Evolutionary conservation across 2,888 invertebrate species (phyloP).

Genomic region (Geophilus truncorum): DNA sequence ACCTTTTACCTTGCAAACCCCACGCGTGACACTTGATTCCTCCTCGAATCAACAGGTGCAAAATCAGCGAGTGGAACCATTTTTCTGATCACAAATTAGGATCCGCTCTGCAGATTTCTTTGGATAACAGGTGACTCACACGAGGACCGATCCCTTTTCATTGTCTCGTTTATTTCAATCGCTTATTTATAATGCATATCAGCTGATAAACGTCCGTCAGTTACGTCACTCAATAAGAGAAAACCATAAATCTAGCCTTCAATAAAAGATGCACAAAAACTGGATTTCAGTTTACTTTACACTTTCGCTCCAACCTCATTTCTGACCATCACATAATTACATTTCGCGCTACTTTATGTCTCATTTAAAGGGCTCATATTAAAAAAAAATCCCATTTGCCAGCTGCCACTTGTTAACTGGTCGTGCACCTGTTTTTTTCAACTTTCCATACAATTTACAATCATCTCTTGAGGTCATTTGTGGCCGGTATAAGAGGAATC

Average conservation of each 20-base stretch:
- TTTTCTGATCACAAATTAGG: background rate
- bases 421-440: background rate
- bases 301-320: background rate
- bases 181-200: background rate
- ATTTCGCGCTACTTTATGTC: background rate
- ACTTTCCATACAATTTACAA: background rate
- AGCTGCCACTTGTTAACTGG: constrained; percentile 3
- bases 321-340: background rate
- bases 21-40: background rate
- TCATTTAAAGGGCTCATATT: background rate
- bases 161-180: background rate
- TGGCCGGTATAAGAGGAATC: background rate
- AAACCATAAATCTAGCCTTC: background rate
- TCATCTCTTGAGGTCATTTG: background rate
- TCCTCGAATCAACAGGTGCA: background rate
- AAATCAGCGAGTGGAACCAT: background rate
- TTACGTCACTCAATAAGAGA: background rate
- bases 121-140: background rate
- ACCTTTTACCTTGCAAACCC: background rate
- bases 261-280: background rate
- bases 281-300: background rate
- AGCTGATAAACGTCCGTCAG: background rate
- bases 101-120: background rate
- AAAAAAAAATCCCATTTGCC: background rate
- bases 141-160: background rate